Evolutionary conservation across 2,888 invertebrate genomes (phyloP).

Genomic region (Listrodromus nycthemerus): DNA sequence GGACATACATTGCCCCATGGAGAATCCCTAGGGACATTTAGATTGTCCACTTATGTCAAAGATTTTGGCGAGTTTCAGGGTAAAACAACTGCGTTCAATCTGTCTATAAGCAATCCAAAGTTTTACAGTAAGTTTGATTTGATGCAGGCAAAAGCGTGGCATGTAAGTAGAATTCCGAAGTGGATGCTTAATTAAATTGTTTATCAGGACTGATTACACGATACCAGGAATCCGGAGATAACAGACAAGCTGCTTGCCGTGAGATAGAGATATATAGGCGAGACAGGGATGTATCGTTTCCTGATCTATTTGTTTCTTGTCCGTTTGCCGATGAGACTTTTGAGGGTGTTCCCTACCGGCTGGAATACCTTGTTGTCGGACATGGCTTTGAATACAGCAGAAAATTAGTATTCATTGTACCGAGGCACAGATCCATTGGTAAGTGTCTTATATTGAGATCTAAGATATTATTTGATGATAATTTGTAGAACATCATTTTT

Average conservation of each 20-base stretch:
- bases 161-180: background rate
- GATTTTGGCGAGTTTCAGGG: conserved; percentile 60
- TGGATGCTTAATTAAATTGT: background rate
- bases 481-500: background rate
- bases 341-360: conserved; percentile 75
- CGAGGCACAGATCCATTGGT: conserved; percentile 78
- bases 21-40: conserved; percentile 72
- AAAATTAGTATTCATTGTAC: conserved; percentile 79
- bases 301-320: conserved; percentile 77
- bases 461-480: background rate
- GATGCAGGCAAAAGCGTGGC: background rate
- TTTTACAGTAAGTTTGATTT: conserved; percentile 75
- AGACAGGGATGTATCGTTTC: conserved; percentile 58
- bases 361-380: conserved; percentile 75
- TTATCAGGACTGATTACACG: conserved; percentile 75
- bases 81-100: conserved; percentile 79
- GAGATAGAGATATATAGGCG: conserved; percentile 71
- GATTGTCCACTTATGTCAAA: conserved; percentile 76
- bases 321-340: conserved; percentile 75
- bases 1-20: conserved; percentile 67
- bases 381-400: conserved; percentile 76
- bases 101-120: conserved; percentile 75
- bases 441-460: conserved; percentile 22
- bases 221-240: conserved; percentile 75
- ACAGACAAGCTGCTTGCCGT: conserved; percentile 74